Base-by-base conservation (phyloP, 2,113 vertebrate species). In the Mixornis gularis region DNA sequence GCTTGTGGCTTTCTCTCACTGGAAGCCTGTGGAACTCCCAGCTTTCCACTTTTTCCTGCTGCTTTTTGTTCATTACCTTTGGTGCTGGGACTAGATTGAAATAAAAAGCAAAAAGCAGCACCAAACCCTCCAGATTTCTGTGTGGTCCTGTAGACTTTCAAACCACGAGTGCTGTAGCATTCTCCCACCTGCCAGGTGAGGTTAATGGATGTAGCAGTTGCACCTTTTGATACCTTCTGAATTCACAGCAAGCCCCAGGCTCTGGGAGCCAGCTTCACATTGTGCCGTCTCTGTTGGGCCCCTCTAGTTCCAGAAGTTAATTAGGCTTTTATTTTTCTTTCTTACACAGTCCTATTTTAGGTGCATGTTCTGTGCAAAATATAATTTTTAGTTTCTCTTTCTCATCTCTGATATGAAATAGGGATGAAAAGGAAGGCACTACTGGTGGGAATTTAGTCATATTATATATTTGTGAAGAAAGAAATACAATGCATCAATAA, bases 141-240 rank as follows among this genome's bases (percentile, higher is more conserved):
- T 22, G 32, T 79, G 36, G 41, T 72, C 65, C 77, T 4, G 6
- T 26, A 27, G 59, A 7, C 60, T 40, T 84, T 17, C 1, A 38
- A 68, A 94, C 44, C 68, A 40, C 0, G 0, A 60, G 40, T 29
- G 17, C 44, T 59, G 32, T n/a, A 34, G 65, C 6, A 1, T 69
- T 71, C 60, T 89, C 36, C 92, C 89, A 69, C 81, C 94, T 85
- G 85, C 80, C 48, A 78, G 79, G 65, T 36, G 52, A 52, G 26
- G 83, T 65, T 93, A 83, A 88, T 87, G 78, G 40, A 85, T 78
- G 27, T 58, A 55, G 60, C 80, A 52, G 87, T 26, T 44, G 86
- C 63, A 84, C 49, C 79, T 79, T 84, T 60, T 63, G 85, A 49
- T 92, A n/a, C 7, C 73, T 79, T 55, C 58, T 36, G 83, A 74